phyloP scores from a whole-genome alignment of 1,140 invertebrate genomes.

The Cheumatopsyche charites region DNA sequence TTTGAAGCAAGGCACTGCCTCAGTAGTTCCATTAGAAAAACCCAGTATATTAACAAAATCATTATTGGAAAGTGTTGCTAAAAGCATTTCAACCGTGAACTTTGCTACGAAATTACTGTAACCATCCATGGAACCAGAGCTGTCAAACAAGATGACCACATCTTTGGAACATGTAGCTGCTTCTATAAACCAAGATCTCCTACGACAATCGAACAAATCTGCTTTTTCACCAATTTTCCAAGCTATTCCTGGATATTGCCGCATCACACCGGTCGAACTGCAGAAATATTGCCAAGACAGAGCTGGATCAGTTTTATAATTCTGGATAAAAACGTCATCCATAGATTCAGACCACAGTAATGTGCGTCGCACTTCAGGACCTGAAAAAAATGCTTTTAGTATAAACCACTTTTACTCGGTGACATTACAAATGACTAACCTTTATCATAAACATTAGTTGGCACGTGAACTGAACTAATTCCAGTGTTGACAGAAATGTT shows the following conservation, averaged over 20 bases:
- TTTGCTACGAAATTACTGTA: conserved; percentile 68
- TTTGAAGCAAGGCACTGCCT: conserved; percentile 82
- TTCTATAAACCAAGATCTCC: conserved; percentile 93
- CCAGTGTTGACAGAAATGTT: conserved; percentile 82
- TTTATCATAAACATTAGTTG: conserved; percentile 90
- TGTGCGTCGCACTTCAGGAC: conserved; percentile 69
- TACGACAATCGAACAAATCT: conserved; percentile 84
- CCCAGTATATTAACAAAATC: conserved; percentile 94
- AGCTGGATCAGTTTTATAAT: conserved; percentile 85
- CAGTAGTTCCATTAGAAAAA: conserved; percentile 69
- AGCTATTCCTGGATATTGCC: conserved; percentile 84
- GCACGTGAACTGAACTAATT: conserved; percentile 89
- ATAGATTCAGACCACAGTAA: conserved; percentile 87
- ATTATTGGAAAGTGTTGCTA: conserved; percentile 97
- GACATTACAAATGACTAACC: conserved; percentile 57
- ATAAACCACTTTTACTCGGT: neutral
- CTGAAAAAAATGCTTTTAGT: conserved; percentile 54
- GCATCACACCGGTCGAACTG: conserved; percentile 87
- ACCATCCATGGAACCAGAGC: conserved; percentile 97
- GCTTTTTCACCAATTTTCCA: conserved; percentile 62
- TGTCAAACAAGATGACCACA: conserved; percentile 93
- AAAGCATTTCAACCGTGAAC: conserved; percentile 80
- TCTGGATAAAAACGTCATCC: conserved; percentile 83
- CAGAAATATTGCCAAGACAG: conserved; percentile 97
- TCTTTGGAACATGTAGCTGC: conserved; percentile 98